These are phyloP conservation scores for Falco columbarius DNA, from an alignment of 2,797 vertebrate species.

Conservation along the genomic window DNA sequence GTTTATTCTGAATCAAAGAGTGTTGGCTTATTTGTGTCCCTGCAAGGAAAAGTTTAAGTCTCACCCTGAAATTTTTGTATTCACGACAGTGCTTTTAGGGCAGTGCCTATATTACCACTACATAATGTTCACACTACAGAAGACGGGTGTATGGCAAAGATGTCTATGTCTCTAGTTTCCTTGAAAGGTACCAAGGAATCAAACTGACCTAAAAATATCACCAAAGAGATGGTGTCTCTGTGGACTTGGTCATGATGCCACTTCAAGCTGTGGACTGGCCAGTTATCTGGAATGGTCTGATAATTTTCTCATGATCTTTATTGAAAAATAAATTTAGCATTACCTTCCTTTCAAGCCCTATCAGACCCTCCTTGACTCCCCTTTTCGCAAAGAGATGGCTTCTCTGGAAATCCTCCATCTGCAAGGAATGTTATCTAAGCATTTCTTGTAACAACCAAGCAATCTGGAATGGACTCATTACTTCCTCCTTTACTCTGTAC, in stretches of 20 bases:
- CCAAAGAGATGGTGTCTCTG: neutral
- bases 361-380: neutral
- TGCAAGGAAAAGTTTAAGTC: neutral
- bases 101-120: neutral
- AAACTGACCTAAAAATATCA: neutral
- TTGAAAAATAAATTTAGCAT: neutral
- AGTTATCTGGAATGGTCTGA: neutral
- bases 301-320: neutral
- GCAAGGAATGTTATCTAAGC: neutral
- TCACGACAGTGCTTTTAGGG: neutral
- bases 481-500: neutral
- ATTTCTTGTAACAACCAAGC: neutral
- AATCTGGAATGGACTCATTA: neutral
- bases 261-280: neutral
- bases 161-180: neutral
- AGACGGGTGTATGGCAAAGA: neutral
- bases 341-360: neutral
- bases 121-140: neutral
- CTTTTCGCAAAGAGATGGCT: neutral
- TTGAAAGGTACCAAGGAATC: neutral
- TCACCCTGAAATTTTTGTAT: neutral
- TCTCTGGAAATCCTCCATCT: neutral
- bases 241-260: neutral
- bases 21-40: neutral
- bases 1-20: neutral